Evolutionary conservation across 2,888 invertebrate species (phyloP).

Genomic region (Parnassius orleans): DNA sequence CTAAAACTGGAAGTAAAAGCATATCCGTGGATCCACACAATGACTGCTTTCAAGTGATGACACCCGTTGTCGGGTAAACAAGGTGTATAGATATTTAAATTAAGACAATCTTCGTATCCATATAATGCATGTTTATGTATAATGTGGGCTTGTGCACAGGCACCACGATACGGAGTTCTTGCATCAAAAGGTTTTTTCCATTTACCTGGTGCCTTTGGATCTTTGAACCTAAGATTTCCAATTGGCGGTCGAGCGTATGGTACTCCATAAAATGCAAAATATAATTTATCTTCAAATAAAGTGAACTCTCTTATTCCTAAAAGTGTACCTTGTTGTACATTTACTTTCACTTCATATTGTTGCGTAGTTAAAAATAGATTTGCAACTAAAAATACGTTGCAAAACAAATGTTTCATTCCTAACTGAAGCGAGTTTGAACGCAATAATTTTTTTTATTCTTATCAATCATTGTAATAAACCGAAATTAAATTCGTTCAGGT

Average conservation of each 20-base stretch:
- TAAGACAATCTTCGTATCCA: slow-evolving; percentile 83
- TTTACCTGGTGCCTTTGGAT: slow-evolving; percentile 51
- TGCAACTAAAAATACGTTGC: slow-evolving; percentile 32
- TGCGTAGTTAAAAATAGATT: slow-evolving; percentile 30
- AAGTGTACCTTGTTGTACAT: slow-evolving; percentile 54
- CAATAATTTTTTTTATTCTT: not conserved
- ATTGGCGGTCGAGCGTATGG: slow-evolving; percentile 65
- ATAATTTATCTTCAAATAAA: slow-evolving; percentile 49
- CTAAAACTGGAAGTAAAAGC: slow-evolving; percentile 68
- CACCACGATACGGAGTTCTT: slow-evolving; percentile 65
- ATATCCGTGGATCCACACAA: slow-evolving; percentile 73
- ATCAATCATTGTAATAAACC: not conserved
- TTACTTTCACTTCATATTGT: slow-evolving; percentile 48
- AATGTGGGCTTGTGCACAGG: slow-evolving; percentile 83
- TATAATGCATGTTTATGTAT: slow-evolving; percentile 55
- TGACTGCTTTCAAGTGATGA: slow-evolving; percentile 46
- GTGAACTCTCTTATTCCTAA: slow-evolving; percentile 50
- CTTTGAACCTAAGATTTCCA: slow-evolving; percentile 60
- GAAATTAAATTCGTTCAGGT: slow-evolving; percentile 42
- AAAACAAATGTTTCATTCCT: slow-evolving; percentile 29
- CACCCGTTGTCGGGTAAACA: slow-evolving; percentile 47
- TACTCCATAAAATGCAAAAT: slow-evolving; percentile 65
- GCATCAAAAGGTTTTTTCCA: slow-evolving; percentile 81
- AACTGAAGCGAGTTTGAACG: not conserved
- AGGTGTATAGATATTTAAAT: slow-evolving; percentile 85